Conservation (phyloP, 2,888 invertebrate genomes). For the Julus scanicus region DNA sequence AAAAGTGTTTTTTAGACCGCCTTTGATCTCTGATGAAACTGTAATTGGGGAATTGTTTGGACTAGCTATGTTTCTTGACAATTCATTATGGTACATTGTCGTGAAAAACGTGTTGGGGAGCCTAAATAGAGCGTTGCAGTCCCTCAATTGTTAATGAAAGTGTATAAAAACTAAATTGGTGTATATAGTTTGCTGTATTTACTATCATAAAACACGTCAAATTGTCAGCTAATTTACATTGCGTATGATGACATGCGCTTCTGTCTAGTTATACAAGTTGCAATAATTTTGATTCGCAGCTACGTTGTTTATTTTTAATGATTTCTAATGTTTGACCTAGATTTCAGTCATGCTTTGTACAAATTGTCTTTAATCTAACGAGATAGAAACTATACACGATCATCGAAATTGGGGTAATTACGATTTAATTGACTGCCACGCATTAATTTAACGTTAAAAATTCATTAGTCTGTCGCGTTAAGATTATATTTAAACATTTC, state of each 20-base stretch:
- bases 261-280: not conserved
- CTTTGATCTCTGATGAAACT: too few species aligned
- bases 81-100: not conserved
- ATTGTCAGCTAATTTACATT: not conserved
- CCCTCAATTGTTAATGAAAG: not conserved
- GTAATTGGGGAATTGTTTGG: too few species aligned
- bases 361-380: not conserved
- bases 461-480: slow-evolving; percentile 21
- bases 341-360: not conserved
- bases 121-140: not conserved
- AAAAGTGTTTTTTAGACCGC: too few species aligned
- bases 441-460: slow-evolving; percentile 45
- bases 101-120: not conserved
- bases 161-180: not conserved
- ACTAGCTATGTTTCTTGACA: not conserved
- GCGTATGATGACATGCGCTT: not conserved
- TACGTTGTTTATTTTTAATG: not conserved
- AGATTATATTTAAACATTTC: not conserved
- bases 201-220: not conserved
- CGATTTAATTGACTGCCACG: slow-evolving; percentile 37
- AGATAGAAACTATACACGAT: not conserved
- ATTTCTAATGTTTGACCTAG: slow-evolving; percentile 16
- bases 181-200: not conserved
- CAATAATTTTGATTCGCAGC: not conserved
- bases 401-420: not conserved